Evolutionary conservation across 2,797 vertebrate species (phyloP), one percentile per base, ranked within the genome.

Genomic region (Enteromius thamalakanensis): DNA sequence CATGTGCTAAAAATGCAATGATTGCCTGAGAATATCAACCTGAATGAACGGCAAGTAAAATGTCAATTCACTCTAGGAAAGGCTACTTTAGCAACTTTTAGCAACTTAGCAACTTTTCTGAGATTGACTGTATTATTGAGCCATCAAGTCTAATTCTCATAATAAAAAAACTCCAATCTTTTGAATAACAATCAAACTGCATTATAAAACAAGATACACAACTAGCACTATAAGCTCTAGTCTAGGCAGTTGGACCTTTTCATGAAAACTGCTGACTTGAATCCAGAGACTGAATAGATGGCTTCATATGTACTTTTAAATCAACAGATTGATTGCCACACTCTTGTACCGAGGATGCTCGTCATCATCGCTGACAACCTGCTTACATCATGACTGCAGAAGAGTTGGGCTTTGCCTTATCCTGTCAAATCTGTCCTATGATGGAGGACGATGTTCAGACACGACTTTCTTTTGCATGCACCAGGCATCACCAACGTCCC

Each of bases 401-500:
- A 42, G 60, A 68, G n/a, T 26, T 68, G 26, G 4, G 76, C 45
- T 79, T 71, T 62, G 55, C 40, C 79, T 81, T 72, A 47, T 81
- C 79, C 55, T 72, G 68, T 72, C 40, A 81, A 70, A 80, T 70
- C 34, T 70, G 68, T 80, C 68, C 68, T 60, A 60, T 49, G 55
- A 32, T 81, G 53, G 69, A 81, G 80, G 80, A 34, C 60, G 3
- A 12, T 45, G 42, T 26, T 65, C 15, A 34, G 62, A 79, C n/a
- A 4, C 19, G 4, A 37, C 69, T 81, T 60, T 65, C 19, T 49
- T 72, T 14, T 64, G 26, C 19, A 80, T 58, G 67, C 40, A 32
- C 34, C 37, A 58, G 51, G 65, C 67, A 37, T 70, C 53, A 4
- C 26, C 79, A 70, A 71, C 40, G 23, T 62, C 55, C 45, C 55